A percentile compares a stretch with the other conserved stretches of the same genome.
phyloP scores from a whole-genome alignment of 2,113 vertebrate species.

The Paralichthys olivaceus region DNA sequence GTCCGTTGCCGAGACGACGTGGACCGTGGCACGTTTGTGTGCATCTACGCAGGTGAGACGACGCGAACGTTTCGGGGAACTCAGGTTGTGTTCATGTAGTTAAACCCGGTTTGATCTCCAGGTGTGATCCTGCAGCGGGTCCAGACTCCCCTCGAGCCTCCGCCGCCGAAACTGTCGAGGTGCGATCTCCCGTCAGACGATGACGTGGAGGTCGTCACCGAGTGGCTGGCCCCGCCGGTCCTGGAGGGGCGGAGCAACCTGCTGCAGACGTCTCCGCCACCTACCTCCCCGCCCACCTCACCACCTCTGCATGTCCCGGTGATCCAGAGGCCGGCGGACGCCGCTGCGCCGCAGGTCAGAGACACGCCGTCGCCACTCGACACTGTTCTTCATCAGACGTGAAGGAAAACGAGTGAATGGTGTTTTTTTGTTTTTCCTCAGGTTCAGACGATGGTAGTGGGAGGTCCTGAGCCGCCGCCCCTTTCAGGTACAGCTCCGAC shows the following conservation, averaged over 20 bases:
- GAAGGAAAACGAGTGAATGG: neutral
- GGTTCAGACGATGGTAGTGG: conserved; percentile 13
- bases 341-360: neutral
- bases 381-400: neutral
- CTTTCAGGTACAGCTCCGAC: neutral
- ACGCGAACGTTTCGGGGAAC: neutral
- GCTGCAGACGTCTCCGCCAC: conserved; percentile 22
- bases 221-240: conserved; percentile 76
- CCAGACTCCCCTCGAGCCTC: conserved; percentile 11
- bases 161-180: conserved; percentile 49
- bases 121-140: conserved; percentile 73
- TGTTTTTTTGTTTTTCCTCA: neutral
- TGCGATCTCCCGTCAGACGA: conserved; percentile 76
- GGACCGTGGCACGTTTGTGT: conserved; percentile 92
- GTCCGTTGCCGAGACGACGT: conserved; percentile 95
- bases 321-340: conserved; percentile 77
- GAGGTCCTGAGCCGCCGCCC: neutral
- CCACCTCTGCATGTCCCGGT: conserved; percentile 65
- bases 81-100: too few species aligned
- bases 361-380: neutral
- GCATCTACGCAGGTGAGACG: conserved; percentile 89
- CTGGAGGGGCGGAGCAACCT: conserved; percentile 42
- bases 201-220: conserved; percentile 83
- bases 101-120: conserved; percentile 19
- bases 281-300: conserved; percentile 16